Conservation (phyloP, 1,140 invertebrate species). For the Euwallacea fornicatus region DNA sequence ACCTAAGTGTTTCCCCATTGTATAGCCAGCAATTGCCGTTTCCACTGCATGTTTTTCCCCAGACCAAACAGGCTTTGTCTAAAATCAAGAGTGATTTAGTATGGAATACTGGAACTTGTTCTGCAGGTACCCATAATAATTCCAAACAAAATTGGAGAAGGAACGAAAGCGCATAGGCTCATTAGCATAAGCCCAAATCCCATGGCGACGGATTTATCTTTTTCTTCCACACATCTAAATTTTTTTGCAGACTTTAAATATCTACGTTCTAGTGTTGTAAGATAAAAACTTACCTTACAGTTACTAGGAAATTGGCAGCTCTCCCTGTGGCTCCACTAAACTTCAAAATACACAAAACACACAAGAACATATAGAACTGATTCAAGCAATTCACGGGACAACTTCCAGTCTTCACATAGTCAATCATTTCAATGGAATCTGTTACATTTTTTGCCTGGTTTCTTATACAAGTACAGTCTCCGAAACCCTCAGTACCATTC, state of each 20-base stretch:
- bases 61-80: conserved; percentile 70
- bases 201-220: conserved; percentile 72
- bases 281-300: conserved; percentile 56
- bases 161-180: conserved; percentile 71
- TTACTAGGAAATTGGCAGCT: conserved; percentile 69
- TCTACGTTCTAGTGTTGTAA: no score
- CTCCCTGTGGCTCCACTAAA: conserved; percentile 68
- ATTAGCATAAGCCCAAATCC: conserved; percentile 67
- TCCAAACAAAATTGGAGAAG: conserved; percentile 73
- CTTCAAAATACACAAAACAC: conserved; percentile 67
- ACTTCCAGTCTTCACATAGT: conserved; percentile 61
- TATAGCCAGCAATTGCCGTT: conserved; percentile 77
- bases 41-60: conserved; percentile 72
- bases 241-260: conserved; percentile 17
- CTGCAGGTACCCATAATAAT: conserved; percentile 64
- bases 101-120: not conserved
- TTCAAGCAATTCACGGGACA: conserved; percentile 67
- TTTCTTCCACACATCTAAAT: conserved; percentile 67
- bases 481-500: conserved; percentile 53
- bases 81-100: conserved; percentile 20
- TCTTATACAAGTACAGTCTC: conserved; percentile 62
- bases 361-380: conserved; percentile 68
- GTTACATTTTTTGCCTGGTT: conserved; percentile 16
- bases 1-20: conserved; percentile 66
- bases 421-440: conserved; percentile 37